Evolutionary conservation across 2,113 vertebrate genomes (phyloP).

Genomic region (Chitala chitala): DNA sequence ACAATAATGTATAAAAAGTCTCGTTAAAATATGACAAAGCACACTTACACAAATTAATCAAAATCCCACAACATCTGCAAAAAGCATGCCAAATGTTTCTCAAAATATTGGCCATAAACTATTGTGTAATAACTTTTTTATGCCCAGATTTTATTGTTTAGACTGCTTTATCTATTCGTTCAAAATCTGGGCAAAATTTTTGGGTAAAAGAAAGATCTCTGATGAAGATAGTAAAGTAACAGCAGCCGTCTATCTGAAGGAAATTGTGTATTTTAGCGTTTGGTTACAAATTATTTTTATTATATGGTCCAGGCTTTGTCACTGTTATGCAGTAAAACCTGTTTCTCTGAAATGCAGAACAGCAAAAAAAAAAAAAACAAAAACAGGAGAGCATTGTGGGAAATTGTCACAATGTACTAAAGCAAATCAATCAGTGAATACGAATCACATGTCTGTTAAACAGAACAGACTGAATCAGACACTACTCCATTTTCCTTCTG

Average conservation of each 20-base stretch:
- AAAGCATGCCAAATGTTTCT: background rate
- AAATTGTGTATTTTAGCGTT: background rate
- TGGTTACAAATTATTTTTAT: background rate
- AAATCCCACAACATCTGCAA: background rate
- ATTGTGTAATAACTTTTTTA: background rate
- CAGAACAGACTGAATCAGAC: slow-evolving; percentile 9
- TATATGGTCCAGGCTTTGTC: background rate
- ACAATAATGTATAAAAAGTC: background rate
- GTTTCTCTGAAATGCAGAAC: background rate
- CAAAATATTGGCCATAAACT: background rate
- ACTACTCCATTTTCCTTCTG: slow-evolving; percentile 6
- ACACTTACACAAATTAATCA: background rate
- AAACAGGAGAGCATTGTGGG: slow-evolving; percentile 12
- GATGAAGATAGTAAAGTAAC: background rate
- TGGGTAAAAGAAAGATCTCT: too few relatives aligned
- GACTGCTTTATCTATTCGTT: background rate
- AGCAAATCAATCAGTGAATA: background rate
- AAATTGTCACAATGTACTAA: background rate
- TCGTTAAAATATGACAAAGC: background rate
- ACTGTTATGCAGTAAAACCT: slow-evolving; percentile 2
- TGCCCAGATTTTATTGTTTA: background rate
- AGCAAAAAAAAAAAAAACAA: too few relatives aligned
- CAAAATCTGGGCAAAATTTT: background rate
- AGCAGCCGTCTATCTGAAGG: background rate
- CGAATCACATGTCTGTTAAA: background rate